A percentile compares a stretch with the other conserved stretches of the same genome.
phyloP scores from a whole-genome alignment of 2,888 invertebrate genomes.

The Trachelus iudaicus region DNA sequence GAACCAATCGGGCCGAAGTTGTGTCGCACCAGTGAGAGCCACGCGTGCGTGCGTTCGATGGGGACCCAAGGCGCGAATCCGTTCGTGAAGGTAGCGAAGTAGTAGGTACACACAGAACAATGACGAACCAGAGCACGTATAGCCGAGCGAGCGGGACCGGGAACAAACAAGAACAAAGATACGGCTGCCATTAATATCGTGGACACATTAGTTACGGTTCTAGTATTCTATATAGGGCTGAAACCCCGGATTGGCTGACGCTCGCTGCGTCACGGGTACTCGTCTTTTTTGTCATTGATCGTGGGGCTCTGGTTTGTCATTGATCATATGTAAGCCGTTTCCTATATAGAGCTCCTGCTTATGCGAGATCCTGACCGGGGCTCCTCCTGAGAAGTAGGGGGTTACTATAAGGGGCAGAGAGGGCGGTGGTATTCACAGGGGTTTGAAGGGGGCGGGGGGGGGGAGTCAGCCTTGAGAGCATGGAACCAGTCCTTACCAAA shows the following conservation, averaged over 20 bases:
- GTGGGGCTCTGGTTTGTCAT: constrained; percentile 66
- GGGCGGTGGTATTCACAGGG: too few species aligned
- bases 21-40: constrained; percentile 61
- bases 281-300: constrained; percentile 11
- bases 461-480: too few species aligned
- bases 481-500: too few species aligned
- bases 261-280: constrained; percentile 17
- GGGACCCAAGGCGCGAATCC: constrained; percentile 65
- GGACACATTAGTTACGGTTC: constrained; percentile 65
- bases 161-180: constrained; percentile 67
- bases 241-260: constrained; percentile 25
- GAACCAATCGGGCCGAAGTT: constrained; percentile 63
- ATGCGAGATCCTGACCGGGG: background rate
- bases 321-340: constrained; percentile 45
- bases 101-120: constrained; percentile 66
- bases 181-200: constrained; percentile 66
- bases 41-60: constrained; percentile 58
- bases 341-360: background rate
- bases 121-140: constrained; percentile 67
- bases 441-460: too few species aligned
- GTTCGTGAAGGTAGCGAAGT: constrained; percentile 64
- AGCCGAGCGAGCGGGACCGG: constrained; percentile 67
- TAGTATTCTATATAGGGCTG: constrained; percentile 55
- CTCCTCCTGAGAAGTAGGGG: background rate
- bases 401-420: too few species aligned